A percentile compares a stretch with the other conserved stretches of the same genome.
phyloP scores from a whole-genome alignment of 2,797 vertebrate genomes.

The Ceyx erithaca region DNA sequence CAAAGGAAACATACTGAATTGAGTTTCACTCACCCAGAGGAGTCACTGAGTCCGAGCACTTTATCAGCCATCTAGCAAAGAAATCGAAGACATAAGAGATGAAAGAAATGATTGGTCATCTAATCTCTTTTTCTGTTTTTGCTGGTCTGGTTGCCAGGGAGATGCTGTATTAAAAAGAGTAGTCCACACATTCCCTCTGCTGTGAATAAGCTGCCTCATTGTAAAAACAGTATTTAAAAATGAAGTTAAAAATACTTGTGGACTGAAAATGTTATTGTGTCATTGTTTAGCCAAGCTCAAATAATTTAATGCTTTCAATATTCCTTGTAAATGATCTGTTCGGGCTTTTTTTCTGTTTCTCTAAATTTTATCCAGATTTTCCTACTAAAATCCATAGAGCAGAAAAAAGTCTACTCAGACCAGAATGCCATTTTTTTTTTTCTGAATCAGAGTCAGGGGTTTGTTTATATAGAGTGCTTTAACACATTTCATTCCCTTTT shows the following conservation, averaged over 20 bases:
- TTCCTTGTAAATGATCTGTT: neutral
- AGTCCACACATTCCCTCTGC: neutral
- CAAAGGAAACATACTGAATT: slow-evolving; percentile 48
- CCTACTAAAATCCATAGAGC: neutral
- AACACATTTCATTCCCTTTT: neutral
- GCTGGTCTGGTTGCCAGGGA: slow-evolving; percentile 18
- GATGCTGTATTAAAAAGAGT: slow-evolving; percentile 56
- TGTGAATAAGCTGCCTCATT: neutral
- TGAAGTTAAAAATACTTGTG: slow-evolving; percentile 50
- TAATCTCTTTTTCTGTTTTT: slow-evolving; percentile 60
- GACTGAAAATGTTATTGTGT: slow-evolving; percentile 31
- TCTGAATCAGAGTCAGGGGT: neutral
- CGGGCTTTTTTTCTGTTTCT: neutral
- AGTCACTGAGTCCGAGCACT: slow-evolving; percentile 23
- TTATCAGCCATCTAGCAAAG: slow-evolving; percentile 50
- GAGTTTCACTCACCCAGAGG: slow-evolving; percentile 37
- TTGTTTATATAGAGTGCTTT: neutral
- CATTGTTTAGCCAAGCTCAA: slow-evolving; percentile 42
- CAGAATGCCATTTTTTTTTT: neutral
- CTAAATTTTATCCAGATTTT: slow-evolving; percentile 14
- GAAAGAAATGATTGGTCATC: slow-evolving; percentile 45
- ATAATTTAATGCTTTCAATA: slow-evolving; percentile 37
- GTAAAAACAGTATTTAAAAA: slow-evolving; percentile 59
- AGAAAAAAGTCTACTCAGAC: neutral
- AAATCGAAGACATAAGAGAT: slow-evolving; percentile 25